Evolutionary conservation across 2,113 vertebrate genomes (phyloP).

Genomic region (Mesoclemmys tuberculata): DNA sequence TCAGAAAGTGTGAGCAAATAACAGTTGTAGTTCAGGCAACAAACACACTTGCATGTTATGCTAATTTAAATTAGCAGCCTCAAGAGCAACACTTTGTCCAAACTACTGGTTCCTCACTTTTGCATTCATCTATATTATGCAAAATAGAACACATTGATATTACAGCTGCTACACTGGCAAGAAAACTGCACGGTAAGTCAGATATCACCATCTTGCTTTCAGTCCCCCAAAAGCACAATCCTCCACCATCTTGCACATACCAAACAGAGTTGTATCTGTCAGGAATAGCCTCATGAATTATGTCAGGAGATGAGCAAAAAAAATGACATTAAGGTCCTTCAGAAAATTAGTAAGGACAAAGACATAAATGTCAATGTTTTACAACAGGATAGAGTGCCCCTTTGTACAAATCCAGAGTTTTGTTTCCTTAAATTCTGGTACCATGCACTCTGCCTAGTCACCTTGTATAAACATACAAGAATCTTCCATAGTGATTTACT

Average conservation of each 20-base stretch:
- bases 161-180: accelerated
- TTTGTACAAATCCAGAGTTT: background rate
- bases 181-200: background rate
- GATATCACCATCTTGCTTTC: background rate
- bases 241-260: background rate
- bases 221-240: background rate
- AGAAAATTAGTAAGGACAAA: background rate
- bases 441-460: background rate
- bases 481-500: background rate
- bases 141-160: too few species aligned
- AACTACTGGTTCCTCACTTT: too few species aligned
- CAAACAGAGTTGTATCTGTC: background rate
- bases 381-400: background rate
- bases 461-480: background rate
- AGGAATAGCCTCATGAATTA: background rate
- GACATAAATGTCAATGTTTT: background rate
- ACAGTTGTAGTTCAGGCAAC: too few species aligned
- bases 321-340: background rate
- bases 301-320: background rate
- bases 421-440: background rate
- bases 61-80: too few species aligned
- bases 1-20: background rate
- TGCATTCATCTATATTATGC: too few species aligned
- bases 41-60: too few species aligned
- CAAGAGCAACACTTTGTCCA: too few species aligned